A percentile compares a stretch with the other conserved stretches of the same genome.
Conservation (phyloP, 2,888 invertebrate species). For the Embidobia sp. region DNA sequence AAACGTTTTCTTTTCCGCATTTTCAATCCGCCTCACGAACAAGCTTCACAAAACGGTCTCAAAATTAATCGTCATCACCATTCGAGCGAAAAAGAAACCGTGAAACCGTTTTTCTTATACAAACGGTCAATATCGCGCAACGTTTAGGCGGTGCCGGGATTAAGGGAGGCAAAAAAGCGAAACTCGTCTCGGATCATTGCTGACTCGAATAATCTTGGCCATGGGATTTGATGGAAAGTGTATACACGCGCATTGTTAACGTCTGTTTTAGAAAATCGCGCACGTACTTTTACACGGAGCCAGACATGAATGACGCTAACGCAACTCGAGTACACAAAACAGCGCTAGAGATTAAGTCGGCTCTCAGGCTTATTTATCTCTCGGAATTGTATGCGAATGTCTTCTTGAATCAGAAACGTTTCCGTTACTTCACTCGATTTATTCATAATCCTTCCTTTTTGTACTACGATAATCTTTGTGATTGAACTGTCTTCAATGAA, state of each 20-base stretch:
- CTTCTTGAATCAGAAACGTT: background rate
- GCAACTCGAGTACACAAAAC: conserved; percentile 2
- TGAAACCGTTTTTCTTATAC: conserved; percentile 20
- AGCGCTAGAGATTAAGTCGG: background rate
- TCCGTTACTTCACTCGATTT: too few species aligned
- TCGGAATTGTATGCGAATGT: too few species aligned
- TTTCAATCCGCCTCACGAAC: too few species aligned
- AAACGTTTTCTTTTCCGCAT: too few species aligned
- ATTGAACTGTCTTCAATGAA: too few species aligned
- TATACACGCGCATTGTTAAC: conserved; percentile 24
- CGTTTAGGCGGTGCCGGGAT: conserved; percentile 13
- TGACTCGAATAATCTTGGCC: conserved; percentile 33
- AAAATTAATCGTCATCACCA: background rate
- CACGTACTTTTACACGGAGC: conserved; percentile 41
- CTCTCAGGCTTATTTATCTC: background rate
- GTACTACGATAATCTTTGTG: too few species aligned
- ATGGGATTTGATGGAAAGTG: conserved; percentile 56
- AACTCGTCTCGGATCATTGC: conserved; percentile 52
- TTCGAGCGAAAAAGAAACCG: conserved; percentile 20
- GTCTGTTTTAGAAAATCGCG: conserved; percentile 42
- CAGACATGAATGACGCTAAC: conserved; percentile 7
- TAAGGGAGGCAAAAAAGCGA: conserved; percentile 51
- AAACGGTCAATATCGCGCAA: conserved; percentile 23
- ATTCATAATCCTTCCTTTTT: too few species aligned
- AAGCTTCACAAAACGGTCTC: too few species aligned